Base-by-base conservation (phyloP, 2,888 invertebrate genomes). In the Eudemis profundana region DNA sequence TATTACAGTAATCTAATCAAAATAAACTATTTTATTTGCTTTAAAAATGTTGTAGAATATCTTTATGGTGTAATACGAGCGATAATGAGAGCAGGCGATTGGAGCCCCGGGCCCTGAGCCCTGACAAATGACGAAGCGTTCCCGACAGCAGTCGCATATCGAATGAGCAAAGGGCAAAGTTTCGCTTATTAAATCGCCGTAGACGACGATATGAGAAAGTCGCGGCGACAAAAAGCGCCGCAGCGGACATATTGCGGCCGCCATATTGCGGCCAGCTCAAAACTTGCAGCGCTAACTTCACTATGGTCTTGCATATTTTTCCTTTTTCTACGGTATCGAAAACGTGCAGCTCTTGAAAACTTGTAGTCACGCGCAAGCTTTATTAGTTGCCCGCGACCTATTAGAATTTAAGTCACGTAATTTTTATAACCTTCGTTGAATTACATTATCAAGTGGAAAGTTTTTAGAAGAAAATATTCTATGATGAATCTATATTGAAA, bases 181-280 rank as follows among this genome's bases (percentile, higher is more conserved):
- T 91, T 87, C 79, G 78, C 82, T 89, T 92, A 91, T 92, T 90
- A 91, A 86, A 90, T 89, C 85, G 84, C 82, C 79, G 84, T 83
- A 76, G 76, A 78, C 79, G 83, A 74, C 83, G 84, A 87, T 87
- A 90, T 89, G 88, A 90, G 88, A 89, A 89, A 88, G 82, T 84
- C 83, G 78, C 73, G 76, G 78, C 77, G 81, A 85, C 90, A 91
- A 91, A 91, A 92, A 91, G 81, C 84, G 76, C 78, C 72, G 74
- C 80, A 73, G 79, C 77, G 82, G 83, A 87, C 89, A 90, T 91
- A 91, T 90, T 90, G 89, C 85, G 82, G 68, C 77, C 80, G 83
- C 78, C 86, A 85, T 85, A 81, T 86, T 85, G 86, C 76, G 75
- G 72, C 71, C 70, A 73, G 78, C 79, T 84, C 85, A 81, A 86